Evolutionary conservation across 1,140 invertebrate species (phyloP), one percentile per base, ranked within the genome.

Genomic region (Eriosoma lanigerum): DNA sequence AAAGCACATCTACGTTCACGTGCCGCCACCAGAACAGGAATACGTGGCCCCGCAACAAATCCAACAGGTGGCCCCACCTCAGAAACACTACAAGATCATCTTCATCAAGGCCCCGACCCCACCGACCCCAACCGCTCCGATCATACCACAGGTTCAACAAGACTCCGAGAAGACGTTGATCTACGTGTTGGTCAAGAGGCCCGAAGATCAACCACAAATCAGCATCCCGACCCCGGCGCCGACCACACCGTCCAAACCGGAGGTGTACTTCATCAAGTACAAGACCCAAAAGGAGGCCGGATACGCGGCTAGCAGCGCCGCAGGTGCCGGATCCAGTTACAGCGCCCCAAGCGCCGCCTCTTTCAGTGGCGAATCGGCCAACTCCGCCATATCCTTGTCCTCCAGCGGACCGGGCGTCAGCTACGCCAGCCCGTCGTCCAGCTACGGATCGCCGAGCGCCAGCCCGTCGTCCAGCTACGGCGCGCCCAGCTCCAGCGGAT

Each of bases 121-220:
- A 76, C 92, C 92, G 56, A 90, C 92, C 76, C 89, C 92, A 24
- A 84, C 82, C 90, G 92, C 91, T 6, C 92, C 92, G 64, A 88
- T 92, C 68, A 91, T 93, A 80, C 92, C 92, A 21, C 85, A 86
- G 24, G 86, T 92, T 50, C 91, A 92, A 82, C 92, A 93, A 85
- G 92, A 93, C 85, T 92, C 93, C 87, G 92, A 94, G 86, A 95
- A 94, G 88, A 95, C 93, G n/a, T 88, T 94, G 81, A 93, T 95
- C 83, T 95, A 95, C 87, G 93, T 95, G 38, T 86, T 95, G 85
- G 92, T 94, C 81, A 94, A 94, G 90, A 93, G 91, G 86, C 93
- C 92, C 82, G 92, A 94, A 85, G 92, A 93, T 72, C 90, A 90
- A 78, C 92, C 91, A 82, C 91, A 93, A 83, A 90, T 94, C 86